phyloP scores from a whole-genome alignment of 2,113 vertebrate genomes.

The Arvicanthis niloticus region DNA sequence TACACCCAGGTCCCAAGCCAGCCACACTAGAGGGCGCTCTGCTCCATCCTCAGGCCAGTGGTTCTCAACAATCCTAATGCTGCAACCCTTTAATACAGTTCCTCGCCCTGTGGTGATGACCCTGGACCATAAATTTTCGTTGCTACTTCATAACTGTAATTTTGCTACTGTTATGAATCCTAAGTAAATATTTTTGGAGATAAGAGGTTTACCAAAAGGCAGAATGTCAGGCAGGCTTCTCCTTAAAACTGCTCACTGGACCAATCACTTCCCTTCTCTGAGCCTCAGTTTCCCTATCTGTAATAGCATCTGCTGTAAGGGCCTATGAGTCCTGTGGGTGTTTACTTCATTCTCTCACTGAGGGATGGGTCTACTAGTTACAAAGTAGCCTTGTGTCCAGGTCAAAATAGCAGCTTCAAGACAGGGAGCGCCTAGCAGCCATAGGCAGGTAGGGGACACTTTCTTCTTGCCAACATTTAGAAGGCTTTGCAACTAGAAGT shows the following conservation, averaged over 20 bases:
- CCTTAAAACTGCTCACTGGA: background rate
- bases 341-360: background rate
- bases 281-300: background rate
- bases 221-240: background rate
- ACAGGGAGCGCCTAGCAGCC: background rate
- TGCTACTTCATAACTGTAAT: background rate
- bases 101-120: no score
- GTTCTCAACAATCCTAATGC: background rate
- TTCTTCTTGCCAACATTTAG: background rate
- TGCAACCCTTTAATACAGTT: background rate
- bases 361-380: background rate
- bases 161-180: background rate
- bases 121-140: background rate
- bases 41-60: background rate
- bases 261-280: background rate
- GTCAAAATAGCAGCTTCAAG: background rate
- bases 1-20: background rate
- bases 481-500: background rate
- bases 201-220: background rate
- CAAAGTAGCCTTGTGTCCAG: no score
- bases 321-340: background rate
- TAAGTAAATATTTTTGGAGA: background rate
- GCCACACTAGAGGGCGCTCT: background rate
- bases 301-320: background rate
- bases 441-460: no score